These are phyloP conservation scores for Microcebus tavaratra DNA, from an alignment of 2,113 vertebrate genomes.

Conservation along the genomic window DNA sequence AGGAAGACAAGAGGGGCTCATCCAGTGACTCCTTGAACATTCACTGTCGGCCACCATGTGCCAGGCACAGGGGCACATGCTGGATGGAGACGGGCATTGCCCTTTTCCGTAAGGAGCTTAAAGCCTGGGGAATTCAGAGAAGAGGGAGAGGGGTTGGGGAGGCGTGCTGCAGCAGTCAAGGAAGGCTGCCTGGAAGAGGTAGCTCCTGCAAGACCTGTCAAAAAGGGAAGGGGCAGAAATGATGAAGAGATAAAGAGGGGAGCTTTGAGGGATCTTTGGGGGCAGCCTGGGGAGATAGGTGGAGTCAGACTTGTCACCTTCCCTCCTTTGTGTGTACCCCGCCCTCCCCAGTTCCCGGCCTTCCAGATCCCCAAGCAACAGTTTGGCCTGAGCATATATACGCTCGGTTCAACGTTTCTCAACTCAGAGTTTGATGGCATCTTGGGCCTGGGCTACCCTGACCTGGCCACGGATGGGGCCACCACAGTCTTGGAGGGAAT, in stretches of 20 bases:
- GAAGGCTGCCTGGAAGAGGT: background rate
- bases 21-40: fast-evolving
- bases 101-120: background rate
- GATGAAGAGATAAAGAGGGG: background rate
- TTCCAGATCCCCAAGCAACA: conserved; percentile 77
- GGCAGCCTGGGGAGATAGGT: too few species aligned
- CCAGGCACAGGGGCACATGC: background rate
- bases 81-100: background rate
- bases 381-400: conserved; percentile 74
- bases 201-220: background rate
- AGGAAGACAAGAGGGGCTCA: background rate
- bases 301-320: background rate
- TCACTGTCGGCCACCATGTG: fast-evolving
- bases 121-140: too few species aligned
- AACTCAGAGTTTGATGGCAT: conserved; percentile 82
- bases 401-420: conserved; percentile 70
- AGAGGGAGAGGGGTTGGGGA: background rate
- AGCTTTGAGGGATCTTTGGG: background rate
- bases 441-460: conserved; percentile 82
- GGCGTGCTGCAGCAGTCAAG: background rate
- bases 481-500: conserved; percentile 80
- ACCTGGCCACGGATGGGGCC: conserved; percentile 56
- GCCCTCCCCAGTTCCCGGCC: conserved; percentile 70
- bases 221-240: background rate
- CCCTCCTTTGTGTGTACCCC: background rate